These are phyloP conservation scores for Lochmaea capreae DNA, from an alignment of 2,888 invertebrate species.

Conservation along the genomic window DNA sequence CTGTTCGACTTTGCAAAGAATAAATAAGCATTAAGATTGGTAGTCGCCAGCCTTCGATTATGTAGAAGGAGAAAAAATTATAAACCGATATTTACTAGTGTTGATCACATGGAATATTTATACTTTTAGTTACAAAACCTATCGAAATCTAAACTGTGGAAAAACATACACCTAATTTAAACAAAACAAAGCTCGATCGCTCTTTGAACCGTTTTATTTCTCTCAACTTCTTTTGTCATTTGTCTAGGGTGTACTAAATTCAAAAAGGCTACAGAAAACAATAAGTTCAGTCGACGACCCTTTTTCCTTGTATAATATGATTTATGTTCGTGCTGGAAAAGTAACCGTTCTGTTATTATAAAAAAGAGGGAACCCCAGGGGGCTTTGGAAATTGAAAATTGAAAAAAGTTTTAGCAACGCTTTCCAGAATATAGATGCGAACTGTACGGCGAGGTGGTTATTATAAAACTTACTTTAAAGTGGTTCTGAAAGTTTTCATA, in stretches of 20 bases:
- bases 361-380: constrained; percentile 9
- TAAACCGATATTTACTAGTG: no score
- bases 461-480: constrained; percentile 11
- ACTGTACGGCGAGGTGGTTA: constrained; percentile 10
- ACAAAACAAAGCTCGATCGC: no score
- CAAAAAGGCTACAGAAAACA: constrained; percentile 24
- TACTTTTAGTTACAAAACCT: no score
- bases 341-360: constrained; percentile 25
- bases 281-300: constrained; percentile 23
- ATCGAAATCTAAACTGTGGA: no score
- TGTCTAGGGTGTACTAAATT: constrained; percentile 3
- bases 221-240: constrained; percentile 8
- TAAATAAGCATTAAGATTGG: no score
- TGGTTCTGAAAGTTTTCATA: neutral
- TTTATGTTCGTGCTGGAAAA: constrained; percentile 26
- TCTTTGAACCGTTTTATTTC: constrained; percentile 1
- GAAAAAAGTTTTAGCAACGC: constrained; percentile 13
- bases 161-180: no score
- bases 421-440: neutral
- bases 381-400: constrained; percentile 17
- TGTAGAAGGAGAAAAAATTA: no score
- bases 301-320: constrained; percentile 15
- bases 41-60: no score
- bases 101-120: no score
- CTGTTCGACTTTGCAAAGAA: no score